Conservation (phyloP, 2,888 invertebrate genomes). For the Endomychus coccineus region DNA sequence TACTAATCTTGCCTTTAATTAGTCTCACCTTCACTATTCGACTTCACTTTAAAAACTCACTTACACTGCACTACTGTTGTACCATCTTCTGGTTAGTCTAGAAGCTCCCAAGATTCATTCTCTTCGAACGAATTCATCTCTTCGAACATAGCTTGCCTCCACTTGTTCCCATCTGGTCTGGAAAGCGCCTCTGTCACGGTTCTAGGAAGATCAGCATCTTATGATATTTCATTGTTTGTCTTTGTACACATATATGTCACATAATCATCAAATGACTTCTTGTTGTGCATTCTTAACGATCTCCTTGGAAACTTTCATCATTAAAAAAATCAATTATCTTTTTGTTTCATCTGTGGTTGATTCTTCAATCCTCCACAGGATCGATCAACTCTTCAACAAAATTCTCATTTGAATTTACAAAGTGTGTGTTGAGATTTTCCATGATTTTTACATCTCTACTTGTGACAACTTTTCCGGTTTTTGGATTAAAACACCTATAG, state of each 20-base stretch:
- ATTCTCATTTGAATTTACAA: neutral
- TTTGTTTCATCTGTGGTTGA: too few relatives aligned
- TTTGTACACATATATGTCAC: conserved; percentile 19
- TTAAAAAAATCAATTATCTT: too few relatives aligned
- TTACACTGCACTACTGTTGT: conserved; percentile 13
- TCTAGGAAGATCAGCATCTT: too few relatives aligned
- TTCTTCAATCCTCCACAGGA: conserved; percentile 7
- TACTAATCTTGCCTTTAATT: conserved; percentile 11
- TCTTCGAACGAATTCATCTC: conserved; percentile 27
- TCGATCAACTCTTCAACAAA: neutral
- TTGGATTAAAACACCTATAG: conserved; percentile 17
- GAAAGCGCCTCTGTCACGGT: conserved; percentile 24
- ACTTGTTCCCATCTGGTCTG: conserved; percentile 21
- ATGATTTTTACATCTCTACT: conserved; percentile 12
- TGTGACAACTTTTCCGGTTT: conserved; percentile 1
- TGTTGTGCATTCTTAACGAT: too few relatives aligned
- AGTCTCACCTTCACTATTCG: conserved; percentile 5
- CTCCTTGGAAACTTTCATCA: too few relatives aligned
- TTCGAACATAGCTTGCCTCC: conserved; percentile 27
- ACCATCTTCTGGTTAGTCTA: conserved; percentile 5
- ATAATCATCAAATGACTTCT: conserved; percentile 18
- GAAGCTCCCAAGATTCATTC: conserved; percentile 29
- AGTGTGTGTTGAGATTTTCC: conserved; percentile 4
- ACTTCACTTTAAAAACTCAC: conserved; percentile 13
- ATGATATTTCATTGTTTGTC: conserved; percentile 11